Base-by-base conservation (phyloP, 2,888 invertebrate species). In the Hypomecis punctinalis region DNA sequence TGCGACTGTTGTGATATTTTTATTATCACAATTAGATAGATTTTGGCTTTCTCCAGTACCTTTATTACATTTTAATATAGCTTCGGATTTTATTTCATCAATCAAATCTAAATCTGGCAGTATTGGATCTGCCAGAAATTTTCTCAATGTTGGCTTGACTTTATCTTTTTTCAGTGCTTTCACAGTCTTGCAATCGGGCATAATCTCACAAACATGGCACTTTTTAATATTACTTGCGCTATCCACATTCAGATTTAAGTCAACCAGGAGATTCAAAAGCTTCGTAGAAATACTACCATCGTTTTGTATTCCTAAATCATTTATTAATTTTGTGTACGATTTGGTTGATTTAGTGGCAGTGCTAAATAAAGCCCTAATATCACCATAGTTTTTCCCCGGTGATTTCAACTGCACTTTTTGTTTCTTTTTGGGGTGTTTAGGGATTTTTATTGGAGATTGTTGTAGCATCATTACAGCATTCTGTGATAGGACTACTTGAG, bases 301-400 rank as follows among this genome's bases (percentile, higher is more conserved):
- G 55, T 83, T 84, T 72, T 88, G 83, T 9, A 93, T 80, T 0
- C 89, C 85, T 61, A 90, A 74, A 69, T 91, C 90, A 66, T 84
- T 88, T 11, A 91, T 84, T 40, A 88, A 73, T 80, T 91, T 92
- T 0, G 90, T 91, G 57, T 93, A 88, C 76, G 82, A 93, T 66
- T 90, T 87, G 10, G 89, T 91, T n/a, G 90, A 89, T 78, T 89
- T 93, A 0, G 89, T 91, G 0, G 83, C 84, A 8, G 89, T 88
- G 67, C 89, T 88, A 54, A 95, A 94, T 66, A 95, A 85, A 54
- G 92, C 91, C 78, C 94, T 84, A 39, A 95, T 94, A 64, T 95
- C 94, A 0, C 93, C 90, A 77, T 94, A 80, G 83, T 84, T 89
- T 81, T 90, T 89, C 5, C 68, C 76, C 0, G 86, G 87, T 9